These are phyloP conservation scores for Oligia latruncula DNA, from an alignment of 2,888 invertebrate species.

Conservation along the genomic window DNA sequence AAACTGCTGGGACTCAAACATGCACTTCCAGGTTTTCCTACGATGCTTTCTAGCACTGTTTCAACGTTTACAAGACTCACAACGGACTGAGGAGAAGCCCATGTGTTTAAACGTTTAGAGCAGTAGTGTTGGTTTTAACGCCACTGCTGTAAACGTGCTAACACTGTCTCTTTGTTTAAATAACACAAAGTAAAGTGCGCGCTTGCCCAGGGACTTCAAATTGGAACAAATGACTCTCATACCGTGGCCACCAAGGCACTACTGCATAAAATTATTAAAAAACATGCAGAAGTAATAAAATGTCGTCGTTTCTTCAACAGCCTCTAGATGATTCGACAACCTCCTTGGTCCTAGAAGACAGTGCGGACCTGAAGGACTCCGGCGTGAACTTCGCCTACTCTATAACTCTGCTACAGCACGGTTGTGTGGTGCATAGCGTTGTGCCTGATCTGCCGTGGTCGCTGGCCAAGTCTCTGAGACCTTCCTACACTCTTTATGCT, in stretches of 20 bases:
- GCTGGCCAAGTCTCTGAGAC: slow-evolving; percentile 93
- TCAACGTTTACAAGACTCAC: neutral
- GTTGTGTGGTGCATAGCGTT: slow-evolving; percentile 95
- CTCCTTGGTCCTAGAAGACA: slow-evolving; percentile 87
- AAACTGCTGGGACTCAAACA: neutral
- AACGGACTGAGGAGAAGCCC: neutral
- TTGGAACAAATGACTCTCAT: neutral
- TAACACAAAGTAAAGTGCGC: neutral
- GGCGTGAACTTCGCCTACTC: slow-evolving; percentile 96
- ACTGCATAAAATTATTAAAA: neutral
- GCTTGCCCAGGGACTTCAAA: neutral
- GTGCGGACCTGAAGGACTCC: slow-evolving; percentile 90
- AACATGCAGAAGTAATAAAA: neutral
- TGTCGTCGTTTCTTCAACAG: slow-evolving; percentile 74
- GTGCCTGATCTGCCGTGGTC: slow-evolving; percentile 95
- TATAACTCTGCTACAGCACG: slow-evolving; percentile 95
- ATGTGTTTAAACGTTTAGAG: neutral
- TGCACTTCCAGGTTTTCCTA: neutral
- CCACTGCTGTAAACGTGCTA: neutral
- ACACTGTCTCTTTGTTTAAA: neutral
- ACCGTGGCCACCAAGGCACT: no score
- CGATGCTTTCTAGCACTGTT: neutral
- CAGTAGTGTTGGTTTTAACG: neutral
- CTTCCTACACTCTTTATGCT: slow-evolving; percentile 94
- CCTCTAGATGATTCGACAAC: slow-evolving; percentile 90